A percentile compares a stretch with the other conserved stretches of the same genome.
phyloP scores from a whole-genome alignment of 2,888 invertebrate genomes.

The Vannuccia rotundouncinata region DNA sequence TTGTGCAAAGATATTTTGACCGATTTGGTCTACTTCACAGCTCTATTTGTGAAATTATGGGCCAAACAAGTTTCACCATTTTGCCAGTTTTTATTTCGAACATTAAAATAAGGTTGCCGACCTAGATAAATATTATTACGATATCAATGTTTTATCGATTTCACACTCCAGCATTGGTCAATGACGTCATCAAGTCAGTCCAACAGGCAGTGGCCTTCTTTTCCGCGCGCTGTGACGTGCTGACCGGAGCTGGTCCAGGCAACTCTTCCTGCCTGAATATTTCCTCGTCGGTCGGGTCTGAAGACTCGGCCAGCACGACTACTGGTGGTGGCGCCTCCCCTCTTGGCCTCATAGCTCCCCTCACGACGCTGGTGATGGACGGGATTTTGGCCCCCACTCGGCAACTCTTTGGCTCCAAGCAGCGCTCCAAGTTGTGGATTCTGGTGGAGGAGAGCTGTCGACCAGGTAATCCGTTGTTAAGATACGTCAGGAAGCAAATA shows the following conservation, averaged over 20 bases:
- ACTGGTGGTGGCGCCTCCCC: not conserved
- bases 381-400: conserved; percentile 16
- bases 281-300: not conserved
- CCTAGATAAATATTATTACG: too few species aligned
- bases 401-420: conserved; percentile 9
- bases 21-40: too few species aligned
- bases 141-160: too few species aligned
- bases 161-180: conserved; percentile 24
- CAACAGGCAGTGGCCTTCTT: conserved; percentile 33
- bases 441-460: conserved; percentile 29
- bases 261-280: not conserved
- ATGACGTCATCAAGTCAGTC: conserved; percentile 34
- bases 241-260: too few species aligned
- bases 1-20: too few species aligned
- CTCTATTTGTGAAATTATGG: too few species aligned
- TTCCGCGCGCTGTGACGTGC: not conserved
- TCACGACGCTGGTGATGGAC: not conserved
- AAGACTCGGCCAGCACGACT: not conserved
- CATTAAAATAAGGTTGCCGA: too few species aligned
- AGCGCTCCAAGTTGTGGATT: conserved; percentile 9
- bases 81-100: too few species aligned
- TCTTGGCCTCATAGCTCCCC: conserved; percentile 13
- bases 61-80: too few species aligned
- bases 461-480: conserved; percentile 10
- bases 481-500: too few species aligned